Evolutionary conservation across 2,797 vertebrate genomes (phyloP), one percentile per base, ranked within the genome.

Genomic region (Pitangus sulphuratus): DNA sequence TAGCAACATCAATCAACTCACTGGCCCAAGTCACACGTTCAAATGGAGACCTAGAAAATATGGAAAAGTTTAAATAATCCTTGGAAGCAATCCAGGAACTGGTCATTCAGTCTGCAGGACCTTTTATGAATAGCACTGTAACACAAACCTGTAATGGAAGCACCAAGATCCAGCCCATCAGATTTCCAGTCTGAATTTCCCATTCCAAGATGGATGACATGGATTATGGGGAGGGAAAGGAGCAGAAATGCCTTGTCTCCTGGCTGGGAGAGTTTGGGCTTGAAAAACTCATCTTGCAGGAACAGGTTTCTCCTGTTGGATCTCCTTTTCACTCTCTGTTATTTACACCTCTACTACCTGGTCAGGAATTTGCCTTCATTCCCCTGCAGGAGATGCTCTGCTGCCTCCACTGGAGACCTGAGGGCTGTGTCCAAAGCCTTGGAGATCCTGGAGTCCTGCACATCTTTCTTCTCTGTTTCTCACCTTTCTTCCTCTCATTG

Each of bases 31-130:
- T 62, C 80, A 86, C 90, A 93, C 18, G 0, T 84, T 81, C 65
- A 54, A 39, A 92, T 39, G 0, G 2, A 90, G 91, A 40, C 61
- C 54, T 58, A 75, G 60, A 84, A 90, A 92, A 84, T 81, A 84
- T 39, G 96, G 96, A 96, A 95, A 97, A 96, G 74, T 35, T 96
- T 51, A 94, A 96, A 92, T 90, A 84, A 90, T 62, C 60, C 64
- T 90, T 97, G 95, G 93, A 93, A 90, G 44, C 11, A 2, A 16
- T 40, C 94, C 96, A 96, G 77, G 83, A 64, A 16, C 3, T 58
- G 80, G 86, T 89, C 93, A 60, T 45, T 90, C 54, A 77, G 80
- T 33, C 77, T 95, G 77, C 40, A 75, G 57, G 76, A 86, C 71
- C 40, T 83, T 48, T 83, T 33, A 18, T 60, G 86, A 96, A 60